These are phyloP conservation scores for Meteorus sp. DNA, from an alignment of 1,140 invertebrate genomes.

Conservation along the genomic window DNA sequence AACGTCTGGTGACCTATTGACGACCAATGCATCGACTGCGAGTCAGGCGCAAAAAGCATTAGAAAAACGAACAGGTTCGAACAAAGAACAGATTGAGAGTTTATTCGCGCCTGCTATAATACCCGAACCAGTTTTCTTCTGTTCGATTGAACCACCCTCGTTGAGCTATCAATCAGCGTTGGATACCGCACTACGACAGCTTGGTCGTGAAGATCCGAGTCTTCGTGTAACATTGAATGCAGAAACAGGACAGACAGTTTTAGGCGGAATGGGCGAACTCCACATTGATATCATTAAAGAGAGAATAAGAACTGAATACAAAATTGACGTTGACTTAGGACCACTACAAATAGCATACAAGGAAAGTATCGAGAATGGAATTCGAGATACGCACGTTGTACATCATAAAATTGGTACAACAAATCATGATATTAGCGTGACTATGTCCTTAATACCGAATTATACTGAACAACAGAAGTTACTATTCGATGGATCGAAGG, in stretches of 20 bases:
- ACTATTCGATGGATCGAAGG: constrained; percentile 66
- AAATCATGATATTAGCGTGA: constrained; percentile 63
- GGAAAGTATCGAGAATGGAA: constrained; percentile 68
- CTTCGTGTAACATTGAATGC: constrained; percentile 74
- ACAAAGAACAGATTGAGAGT: constrained; percentile 41
- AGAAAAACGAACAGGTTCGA: constrained; percentile 40
- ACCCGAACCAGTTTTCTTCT: constrained; percentile 96
- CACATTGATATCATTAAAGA: constrained; percentile 95
- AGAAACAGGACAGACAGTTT: constrained; percentile 84
- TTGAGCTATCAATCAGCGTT: constrained; percentile 73
- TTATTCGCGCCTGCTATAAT: constrained; percentile 65
- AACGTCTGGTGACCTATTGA: constrained; percentile 85
- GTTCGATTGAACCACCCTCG: constrained; percentile 92
- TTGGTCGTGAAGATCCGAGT: constrained; percentile 94
- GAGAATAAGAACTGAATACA: constrained; percentile 83
- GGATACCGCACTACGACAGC: constrained; percentile 81
- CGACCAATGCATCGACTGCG: constrained; percentile 62
- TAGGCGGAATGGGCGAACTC: constrained; percentile 94
- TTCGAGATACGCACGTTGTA: constrained; percentile 60
- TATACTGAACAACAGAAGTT: constrained; percentile 47
- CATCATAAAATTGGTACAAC: constrained; percentile 70
- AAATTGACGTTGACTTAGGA: constrained; percentile 91
- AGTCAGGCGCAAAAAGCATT: constrained; percentile 63
- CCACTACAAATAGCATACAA: constrained; percentile 92
- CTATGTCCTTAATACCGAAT: constrained; percentile 62